Evolutionary conservation across 1,140 invertebrate species (phyloP).

Genomic region (Drosophila ironensis): DNA sequence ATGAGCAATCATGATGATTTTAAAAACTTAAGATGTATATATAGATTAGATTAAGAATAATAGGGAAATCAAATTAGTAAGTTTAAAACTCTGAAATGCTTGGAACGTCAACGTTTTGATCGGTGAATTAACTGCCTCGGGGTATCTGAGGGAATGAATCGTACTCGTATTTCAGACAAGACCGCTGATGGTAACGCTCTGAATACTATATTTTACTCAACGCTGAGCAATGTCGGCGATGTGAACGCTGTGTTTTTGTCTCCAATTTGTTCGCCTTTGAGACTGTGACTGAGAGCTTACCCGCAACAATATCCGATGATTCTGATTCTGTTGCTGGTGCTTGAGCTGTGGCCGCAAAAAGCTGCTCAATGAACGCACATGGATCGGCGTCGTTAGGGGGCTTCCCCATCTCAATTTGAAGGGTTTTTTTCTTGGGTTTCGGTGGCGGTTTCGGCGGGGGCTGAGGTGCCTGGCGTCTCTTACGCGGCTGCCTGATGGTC

Average conservation of each 20-base stretch:
- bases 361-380: constrained; percentile 34
- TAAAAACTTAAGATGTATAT: too few species aligned
- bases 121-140: too few species aligned
- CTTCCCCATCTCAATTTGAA: neutral
- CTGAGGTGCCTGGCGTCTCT: constrained; percentile 18
- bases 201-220: too few species aligned
- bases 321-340: neutral
- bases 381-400: constrained; percentile 15
- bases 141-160: too few species aligned
- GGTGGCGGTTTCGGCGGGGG: constrained; percentile 9
- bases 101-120: too few species aligned
- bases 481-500: constrained; percentile 27
- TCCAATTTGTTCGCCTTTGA: too few species aligned
- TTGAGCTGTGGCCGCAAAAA: constrained; percentile 17
- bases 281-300: constrained; percentile 25
- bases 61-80: too few species aligned
- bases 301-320: neutral
- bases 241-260: constrained; percentile 1
- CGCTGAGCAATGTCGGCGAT: constrained; percentile 12
- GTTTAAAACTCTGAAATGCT: too few species aligned
- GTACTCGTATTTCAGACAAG: too few species aligned
- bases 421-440: neutral
- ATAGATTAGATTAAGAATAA: too few species aligned
- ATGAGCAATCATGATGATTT: too few species aligned
- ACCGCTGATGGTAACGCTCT: too few species aligned